Evolutionary conservation across 2,888 invertebrate genomes (phyloP).

Genomic region (Plagodis pulveraria): DNA sequence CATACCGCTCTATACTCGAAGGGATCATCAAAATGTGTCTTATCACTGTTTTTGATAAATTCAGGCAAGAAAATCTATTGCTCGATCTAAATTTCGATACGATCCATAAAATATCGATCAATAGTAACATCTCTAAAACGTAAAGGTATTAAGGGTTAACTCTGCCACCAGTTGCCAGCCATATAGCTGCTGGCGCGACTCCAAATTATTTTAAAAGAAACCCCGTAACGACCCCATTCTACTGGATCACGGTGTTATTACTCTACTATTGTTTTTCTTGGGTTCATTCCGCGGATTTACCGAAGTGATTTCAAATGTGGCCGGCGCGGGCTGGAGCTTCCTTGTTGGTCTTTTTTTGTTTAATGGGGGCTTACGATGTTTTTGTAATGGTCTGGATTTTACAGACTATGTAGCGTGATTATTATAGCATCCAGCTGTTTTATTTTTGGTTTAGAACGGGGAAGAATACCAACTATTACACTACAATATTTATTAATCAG

Average conservation of each 20-base stretch:
- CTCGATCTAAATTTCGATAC: too few relatives aligned
- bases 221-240: slow-evolving; percentile 66
- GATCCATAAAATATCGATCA: too few relatives aligned
- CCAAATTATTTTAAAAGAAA: slow-evolving; percentile 82
- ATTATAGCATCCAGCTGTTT: not conserved
- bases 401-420: slow-evolving; percentile 6
- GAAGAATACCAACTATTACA: too few relatives aligned
- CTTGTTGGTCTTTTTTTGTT: slow-evolving; percentile 31
- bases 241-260: slow-evolving; percentile 57
- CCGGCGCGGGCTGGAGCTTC: slow-evolving; percentile 23
- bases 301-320: slow-evolving; percentile 34
- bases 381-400: slow-evolving; percentile 22
- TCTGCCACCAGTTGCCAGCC: slow-evolving; percentile 78
- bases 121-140: slow-evolving; percentile 15
- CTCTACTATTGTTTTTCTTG: slow-evolving; percentile 47
- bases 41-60: too few relatives aligned
- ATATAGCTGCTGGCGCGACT: slow-evolving; percentile 57
- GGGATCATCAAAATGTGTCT: too few relatives aligned
- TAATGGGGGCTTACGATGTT: slow-evolving; percentile 19
- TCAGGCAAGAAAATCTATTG: not conserved
- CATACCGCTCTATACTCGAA: too few relatives aligned
- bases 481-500: too few relatives aligned
- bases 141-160: slow-evolving; percentile 63
- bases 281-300: slow-evolving; percentile 39
- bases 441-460: not conserved